Evolutionary conservation across 2,797 vertebrate genomes (phyloP), one percentile per base, ranked within the genome.

Genomic region (Muraenolepis orangiensis): DNA sequence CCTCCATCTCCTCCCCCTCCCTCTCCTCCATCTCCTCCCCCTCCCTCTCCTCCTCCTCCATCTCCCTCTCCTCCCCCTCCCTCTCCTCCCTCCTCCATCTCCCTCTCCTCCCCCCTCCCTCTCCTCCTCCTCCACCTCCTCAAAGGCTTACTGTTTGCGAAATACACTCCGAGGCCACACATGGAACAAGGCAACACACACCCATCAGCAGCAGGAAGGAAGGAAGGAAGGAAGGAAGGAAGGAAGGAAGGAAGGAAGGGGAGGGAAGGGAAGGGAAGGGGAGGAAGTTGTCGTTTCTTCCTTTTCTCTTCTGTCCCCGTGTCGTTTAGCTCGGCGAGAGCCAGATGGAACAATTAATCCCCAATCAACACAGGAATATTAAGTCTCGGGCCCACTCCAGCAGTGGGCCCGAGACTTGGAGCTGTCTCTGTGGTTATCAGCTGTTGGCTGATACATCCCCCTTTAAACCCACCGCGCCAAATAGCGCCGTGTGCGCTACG

Each of bases 281-380:
- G n/a, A 36, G n/a, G n/a, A 1, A 23, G 34, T 34, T n/a, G 10
- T 70, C 5, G 20, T 26, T 30, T 7, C 23, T 23, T 61, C 51
- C 2, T 23, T 23, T 26, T 3, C 10, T 12, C n/a, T 61, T 26
- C 72, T 66, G 76, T 61, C 73, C 83, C 76, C n/a, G 8, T 61
- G 12, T 78, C 70, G 34, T 77, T 87, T 81, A 71, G 89, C 88
- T 90, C 87, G 80, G 87, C 67, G 75, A 80, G 80, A 78, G 82
- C 90, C 95, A 96, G 95, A 95, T 95, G 95, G 95, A 91, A 90
- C 93, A 94, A 95, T 95, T 95, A 95, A 95, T 95, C 91, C 86
- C 87, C 87, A 90, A 92, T 91, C 86, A 89, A 78, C 81, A 82
- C 10, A 81, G 68, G 85, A 87, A 89, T 88, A 88, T 88, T 84